phyloP scores from a whole-genome alignment of 2,888 invertebrate genomes.

The Ptychoptera contaminata region DNA sequence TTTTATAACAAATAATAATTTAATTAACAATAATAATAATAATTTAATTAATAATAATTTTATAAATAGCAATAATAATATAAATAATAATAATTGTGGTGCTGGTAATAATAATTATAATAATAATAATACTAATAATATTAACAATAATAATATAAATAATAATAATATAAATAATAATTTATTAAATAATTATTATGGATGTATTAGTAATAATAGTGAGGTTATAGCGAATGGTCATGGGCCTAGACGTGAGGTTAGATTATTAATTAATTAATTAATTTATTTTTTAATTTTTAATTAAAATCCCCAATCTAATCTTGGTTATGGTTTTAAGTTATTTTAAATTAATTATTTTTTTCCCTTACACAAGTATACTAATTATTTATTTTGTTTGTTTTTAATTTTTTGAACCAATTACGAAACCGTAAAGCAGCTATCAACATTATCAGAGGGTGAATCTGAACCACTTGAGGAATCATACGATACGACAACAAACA shows the following conservation, averaged over 20 bases:
- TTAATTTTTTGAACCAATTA: no score
- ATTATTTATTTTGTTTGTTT: no score
- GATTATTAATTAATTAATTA: conserved; percentile 4
- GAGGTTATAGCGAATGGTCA: conserved; percentile 29
- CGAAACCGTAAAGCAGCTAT: conserved; percentile 23
- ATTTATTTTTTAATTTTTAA: neutral
- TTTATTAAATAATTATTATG: conserved; percentile 14
- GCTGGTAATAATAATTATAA: conserved; percentile 6
- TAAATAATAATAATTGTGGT: conserved; percentile 16
- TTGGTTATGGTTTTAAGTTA: no score
- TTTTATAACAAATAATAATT: neutral
- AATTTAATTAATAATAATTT: conserved; percentile 14
- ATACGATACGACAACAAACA: conserved; percentile 18
- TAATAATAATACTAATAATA: neutral
- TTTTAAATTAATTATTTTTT: no score
- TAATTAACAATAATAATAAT: conserved; percentile 9
- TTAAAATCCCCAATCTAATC: no score
- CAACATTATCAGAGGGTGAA: conserved; percentile 22
- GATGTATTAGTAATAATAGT: conserved; percentile 24
- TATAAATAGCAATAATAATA: conserved; percentile 17
- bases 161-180: conserved; percentile 3
- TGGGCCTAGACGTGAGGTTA: conserved; percentile 31
- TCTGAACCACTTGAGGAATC: conserved; percentile 13
- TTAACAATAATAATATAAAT: conserved; percentile 5
- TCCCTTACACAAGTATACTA: no score